Evolutionary conservation across 2,797 vertebrate species (phyloP).

Genomic region (Eurystomus glaucurus): DNA sequence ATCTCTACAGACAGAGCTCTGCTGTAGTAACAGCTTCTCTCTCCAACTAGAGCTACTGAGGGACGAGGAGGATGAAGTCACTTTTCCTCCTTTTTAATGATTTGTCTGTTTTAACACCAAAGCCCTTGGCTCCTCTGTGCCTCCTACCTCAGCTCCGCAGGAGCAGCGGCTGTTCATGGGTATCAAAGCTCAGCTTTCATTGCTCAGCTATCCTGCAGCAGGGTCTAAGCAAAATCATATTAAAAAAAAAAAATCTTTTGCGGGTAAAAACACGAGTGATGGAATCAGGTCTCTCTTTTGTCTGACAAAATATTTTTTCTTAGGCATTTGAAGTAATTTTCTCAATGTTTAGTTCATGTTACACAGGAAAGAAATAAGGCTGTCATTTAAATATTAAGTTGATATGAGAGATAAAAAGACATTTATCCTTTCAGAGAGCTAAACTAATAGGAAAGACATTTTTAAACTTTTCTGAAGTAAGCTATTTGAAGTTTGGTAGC

Average conservation of each 20-base stretch:
- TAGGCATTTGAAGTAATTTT: background rate
- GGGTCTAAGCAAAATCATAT: background rate
- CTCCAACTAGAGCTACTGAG: conserved; percentile 10
- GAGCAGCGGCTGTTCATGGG: rapidly evolving
- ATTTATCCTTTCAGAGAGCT: background rate
- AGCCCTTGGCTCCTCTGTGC: background rate
- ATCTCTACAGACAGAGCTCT: background rate
- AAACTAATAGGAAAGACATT: background rate
- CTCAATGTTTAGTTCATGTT: background rate
- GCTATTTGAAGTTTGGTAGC: background rate
- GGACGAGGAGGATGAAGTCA: conserved; percentile 22
- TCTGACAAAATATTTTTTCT: background rate
- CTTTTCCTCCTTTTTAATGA: background rate
- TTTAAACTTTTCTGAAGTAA: background rate
- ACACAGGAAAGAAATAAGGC: conserved; percentile 26
- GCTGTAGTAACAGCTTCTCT: background rate
- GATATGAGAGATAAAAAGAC: background rate
- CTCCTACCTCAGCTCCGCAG: rapidly evolving
- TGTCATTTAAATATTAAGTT: background rate
- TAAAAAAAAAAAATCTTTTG: background rate
- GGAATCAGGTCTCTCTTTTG: background rate
- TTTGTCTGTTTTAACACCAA: background rate
- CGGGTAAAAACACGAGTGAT: background rate
- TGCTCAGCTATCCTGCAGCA: background rate
- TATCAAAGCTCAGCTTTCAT: background rate